A percentile compares a stretch with the other conserved stretches of the same genome.
phyloP scores from a whole-genome alignment of 2,113 vertebrate genomes.

The Athene noctua region DNA sequence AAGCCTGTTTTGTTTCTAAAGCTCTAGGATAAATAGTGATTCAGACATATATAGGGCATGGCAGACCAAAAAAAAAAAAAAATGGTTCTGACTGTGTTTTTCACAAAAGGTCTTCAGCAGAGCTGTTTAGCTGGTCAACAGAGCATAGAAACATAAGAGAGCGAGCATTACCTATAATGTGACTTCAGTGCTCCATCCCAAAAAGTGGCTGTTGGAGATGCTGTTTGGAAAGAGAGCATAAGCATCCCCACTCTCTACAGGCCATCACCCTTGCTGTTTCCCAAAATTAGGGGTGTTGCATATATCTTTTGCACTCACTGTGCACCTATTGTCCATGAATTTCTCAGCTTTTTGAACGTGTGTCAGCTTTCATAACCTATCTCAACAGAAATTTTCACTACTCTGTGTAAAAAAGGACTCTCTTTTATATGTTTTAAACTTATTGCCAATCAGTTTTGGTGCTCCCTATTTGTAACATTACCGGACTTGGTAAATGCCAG shows the following conservation, averaged over 20 bases:
- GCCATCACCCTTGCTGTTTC: accelerated
- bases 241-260: background rate
- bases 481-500: background rate
- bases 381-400: background rate
- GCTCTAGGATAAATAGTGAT: background rate
- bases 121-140: background rate
- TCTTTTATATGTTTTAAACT: background rate
- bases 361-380: background rate
- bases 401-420: background rate
- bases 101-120: background rate
- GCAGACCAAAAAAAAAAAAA: background rate
- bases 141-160: background rate
- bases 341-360: background rate
- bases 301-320: background rate
- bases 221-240: background rate
- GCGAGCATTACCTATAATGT: background rate
- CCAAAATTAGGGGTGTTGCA: background rate
- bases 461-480: background rate
- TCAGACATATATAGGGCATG: background rate
- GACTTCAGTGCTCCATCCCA: background rate
- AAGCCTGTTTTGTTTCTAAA: background rate
- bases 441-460: background rate
- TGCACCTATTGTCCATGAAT: background rate
- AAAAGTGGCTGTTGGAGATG: background rate
- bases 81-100: background rate